Conservation (phyloP, 2,113 vertebrate genomes). For the Podilymbus podiceps region DNA sequence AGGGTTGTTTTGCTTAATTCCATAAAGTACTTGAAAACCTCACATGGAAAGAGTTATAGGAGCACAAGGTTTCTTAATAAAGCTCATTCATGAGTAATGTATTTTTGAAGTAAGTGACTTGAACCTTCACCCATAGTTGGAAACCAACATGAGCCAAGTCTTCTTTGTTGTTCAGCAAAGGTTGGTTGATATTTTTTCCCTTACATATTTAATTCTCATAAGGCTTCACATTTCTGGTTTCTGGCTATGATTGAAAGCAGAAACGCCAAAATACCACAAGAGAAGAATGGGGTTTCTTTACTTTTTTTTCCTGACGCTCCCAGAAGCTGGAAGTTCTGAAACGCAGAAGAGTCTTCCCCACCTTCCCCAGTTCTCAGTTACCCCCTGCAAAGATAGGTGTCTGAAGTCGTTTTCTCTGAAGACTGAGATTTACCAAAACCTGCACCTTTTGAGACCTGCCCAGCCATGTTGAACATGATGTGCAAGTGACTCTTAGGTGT, state of each 20-base stretch:
- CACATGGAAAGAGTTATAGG: conserved; percentile 67
- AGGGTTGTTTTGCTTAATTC: conserved; percentile 69
- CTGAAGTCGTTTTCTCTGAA: neutral
- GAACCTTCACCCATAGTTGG: conserved; percentile 68
- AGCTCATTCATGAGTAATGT: conserved; percentile 67
- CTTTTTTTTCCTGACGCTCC: conserved; percentile 37
- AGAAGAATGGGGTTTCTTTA: conserved; percentile 8
- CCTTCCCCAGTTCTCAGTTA: neutral
- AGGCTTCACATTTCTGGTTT: conserved; percentile 51
- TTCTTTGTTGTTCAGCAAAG: conserved; percentile 55
- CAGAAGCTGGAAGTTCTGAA: conserved; percentile 57
- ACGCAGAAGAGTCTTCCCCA: neutral
- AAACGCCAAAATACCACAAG: conserved; percentile 63
- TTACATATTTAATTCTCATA: conserved; percentile 54
- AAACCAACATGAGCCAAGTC: conserved; percentile 52
- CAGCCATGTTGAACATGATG: neutral
- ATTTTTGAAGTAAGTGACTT: conserved; percentile 69
- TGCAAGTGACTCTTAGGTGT: neutral
- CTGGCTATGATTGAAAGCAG: conserved; percentile 63
- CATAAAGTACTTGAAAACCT: conserved; percentile 68
- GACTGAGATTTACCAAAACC: neutral
- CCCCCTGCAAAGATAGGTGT: neutral
- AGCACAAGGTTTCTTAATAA: conserved; percentile 69
- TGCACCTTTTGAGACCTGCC: neutral
- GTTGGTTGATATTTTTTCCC: conserved; percentile 45